phyloP scores from a whole-genome alignment of 2,113 vertebrate genomes.

The Zosterops hypoxanthus region DNA sequence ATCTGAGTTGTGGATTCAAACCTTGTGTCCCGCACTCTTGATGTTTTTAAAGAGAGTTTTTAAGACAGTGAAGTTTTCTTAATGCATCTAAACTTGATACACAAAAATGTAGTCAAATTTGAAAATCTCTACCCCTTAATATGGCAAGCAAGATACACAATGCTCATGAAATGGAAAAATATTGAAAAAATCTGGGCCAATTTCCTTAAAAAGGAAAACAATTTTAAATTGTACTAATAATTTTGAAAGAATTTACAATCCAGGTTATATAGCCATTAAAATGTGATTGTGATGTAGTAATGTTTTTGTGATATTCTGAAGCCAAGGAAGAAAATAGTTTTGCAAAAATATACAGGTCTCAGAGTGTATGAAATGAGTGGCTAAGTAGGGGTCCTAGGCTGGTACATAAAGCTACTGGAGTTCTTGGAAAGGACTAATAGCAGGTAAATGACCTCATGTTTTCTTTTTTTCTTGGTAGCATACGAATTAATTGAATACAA shows the following conservation, averaged over 20 bases:
- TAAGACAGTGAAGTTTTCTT: not conserved
- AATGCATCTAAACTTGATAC: not conserved
- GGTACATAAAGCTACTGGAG: not conserved
- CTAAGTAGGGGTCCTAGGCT: not conserved
- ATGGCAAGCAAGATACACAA: not conserved
- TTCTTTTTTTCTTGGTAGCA: not conserved
- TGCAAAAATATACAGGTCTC: not conserved
- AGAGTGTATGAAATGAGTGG: not conserved
- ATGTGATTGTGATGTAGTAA: not conserved
- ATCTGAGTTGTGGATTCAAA: not conserved
- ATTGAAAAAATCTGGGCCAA: not conserved
- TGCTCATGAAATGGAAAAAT: not conserved
- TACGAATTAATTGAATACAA: not conserved
- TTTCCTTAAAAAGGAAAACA: not conserved
- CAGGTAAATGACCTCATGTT: not conserved
- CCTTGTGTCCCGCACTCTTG: not conserved
- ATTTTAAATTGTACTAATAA: not conserved
- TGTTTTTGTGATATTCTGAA: not conserved
- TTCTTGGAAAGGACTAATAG: not conserved
- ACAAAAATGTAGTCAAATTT: not conserved
- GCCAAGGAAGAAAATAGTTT: not conserved
- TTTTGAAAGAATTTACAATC: not conserved
- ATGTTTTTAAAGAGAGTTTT: not conserved
- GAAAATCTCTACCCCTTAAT: not conserved
- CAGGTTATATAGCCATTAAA: not conserved